phyloP scores from a whole-genome alignment of 2,113 vertebrate genomes.

The Tragulus kanchil region DNA sequence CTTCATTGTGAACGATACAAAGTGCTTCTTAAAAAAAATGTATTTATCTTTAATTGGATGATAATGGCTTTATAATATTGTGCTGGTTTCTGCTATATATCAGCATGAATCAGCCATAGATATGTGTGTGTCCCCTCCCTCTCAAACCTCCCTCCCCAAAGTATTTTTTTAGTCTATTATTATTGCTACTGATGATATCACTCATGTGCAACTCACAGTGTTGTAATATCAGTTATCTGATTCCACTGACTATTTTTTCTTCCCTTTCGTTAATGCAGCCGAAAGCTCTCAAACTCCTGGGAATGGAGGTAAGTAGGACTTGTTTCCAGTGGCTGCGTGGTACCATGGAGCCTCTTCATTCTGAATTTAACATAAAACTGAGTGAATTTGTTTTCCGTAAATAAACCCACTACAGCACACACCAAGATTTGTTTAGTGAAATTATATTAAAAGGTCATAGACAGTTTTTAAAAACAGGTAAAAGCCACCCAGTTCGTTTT shows the following conservation, averaged over 20 bases:
- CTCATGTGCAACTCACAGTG: neutral
- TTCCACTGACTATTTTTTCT: constrained; percentile 62
- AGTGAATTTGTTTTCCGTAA: constrained; percentile 11
- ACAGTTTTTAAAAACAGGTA: neutral
- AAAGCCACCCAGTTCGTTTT: neutral
- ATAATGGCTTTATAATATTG: neutral
- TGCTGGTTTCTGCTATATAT: neutral
- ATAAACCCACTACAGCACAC: neutral
- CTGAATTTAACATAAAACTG: constrained; percentile 40
- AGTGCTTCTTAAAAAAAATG: neutral
- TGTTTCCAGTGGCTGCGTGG: constrained; percentile 22
- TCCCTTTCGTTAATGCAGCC: constrained; percentile 88
- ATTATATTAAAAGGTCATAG: neutral
- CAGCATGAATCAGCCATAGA: neutral
- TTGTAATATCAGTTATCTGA: neutral
- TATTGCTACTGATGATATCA: neutral
- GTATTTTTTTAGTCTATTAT: neutral
- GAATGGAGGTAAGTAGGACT: constrained; percentile 94
- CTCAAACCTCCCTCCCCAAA: neutral
- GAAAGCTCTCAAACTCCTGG: constrained; percentile 98
- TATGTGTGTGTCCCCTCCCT: neutral
- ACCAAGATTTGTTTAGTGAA: neutral
- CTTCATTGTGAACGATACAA: neutral
- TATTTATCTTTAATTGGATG: neutral
- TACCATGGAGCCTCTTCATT: neutral